These are phyloP conservation scores for Actinernus sp. DNA, from an alignment of 92 coral and sea anemone species.

Conservation along the genomic window DNA sequence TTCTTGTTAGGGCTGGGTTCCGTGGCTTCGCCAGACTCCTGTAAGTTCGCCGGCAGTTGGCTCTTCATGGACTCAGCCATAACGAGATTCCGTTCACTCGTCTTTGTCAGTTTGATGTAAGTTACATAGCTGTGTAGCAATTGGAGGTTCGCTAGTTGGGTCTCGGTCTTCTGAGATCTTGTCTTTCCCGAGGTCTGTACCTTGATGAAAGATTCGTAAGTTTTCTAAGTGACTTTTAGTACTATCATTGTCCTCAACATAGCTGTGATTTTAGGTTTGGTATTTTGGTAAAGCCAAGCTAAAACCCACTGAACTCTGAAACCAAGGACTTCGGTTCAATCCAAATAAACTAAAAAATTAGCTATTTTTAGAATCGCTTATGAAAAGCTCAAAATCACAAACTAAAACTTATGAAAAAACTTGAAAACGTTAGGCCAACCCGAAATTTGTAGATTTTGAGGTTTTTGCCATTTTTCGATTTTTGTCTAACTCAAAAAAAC, in stretches of 20 bases:
- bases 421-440: no score
- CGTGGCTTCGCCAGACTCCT: constrained; percentile 65
- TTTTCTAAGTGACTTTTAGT: background rate
- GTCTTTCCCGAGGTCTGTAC: constrained; percentile 79
- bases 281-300: no score
- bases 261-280: no score
- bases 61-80: constrained; percentile 93
- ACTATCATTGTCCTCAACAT: background rate
- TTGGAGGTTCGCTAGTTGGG: constrained; percentile 89
- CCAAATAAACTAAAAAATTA: no score
- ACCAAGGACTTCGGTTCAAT: no score
- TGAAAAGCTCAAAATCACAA: no score
- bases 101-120: constrained; percentile 88
- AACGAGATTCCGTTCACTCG: constrained; percentile 86
- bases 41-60: constrained; percentile 70
- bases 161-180: constrained; percentile 91
- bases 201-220: background rate
- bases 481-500: no score
- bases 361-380: no score
- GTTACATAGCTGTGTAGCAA: constrained; percentile 85
- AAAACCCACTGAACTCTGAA: no score
- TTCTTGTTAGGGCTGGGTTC: constrained; percentile 71
- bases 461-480: no score
- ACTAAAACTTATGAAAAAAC: no score
- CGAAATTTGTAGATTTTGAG: no score